phyloP scores from a whole-genome alignment of 2,797 vertebrate genomes.

The Euphonia xanthogaster region DNA sequence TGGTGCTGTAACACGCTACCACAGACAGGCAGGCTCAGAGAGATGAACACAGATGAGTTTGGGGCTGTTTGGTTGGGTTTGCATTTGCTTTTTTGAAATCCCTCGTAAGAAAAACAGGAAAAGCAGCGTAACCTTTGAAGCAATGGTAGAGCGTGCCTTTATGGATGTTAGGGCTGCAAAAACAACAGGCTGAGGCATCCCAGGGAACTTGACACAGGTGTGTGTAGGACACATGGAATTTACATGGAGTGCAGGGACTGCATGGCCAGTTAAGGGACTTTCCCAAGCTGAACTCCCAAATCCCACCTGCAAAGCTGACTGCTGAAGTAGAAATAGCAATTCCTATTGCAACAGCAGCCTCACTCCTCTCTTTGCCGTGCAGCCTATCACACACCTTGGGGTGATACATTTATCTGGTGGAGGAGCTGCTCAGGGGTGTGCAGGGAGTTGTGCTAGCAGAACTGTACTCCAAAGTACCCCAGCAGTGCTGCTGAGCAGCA shows the following conservation, averaged over 20 bases:
- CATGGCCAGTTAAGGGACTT: neutral
- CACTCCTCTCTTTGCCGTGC: neutral
- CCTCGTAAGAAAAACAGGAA: rapidly evolving
- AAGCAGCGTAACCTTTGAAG: neutral
- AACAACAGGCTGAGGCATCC: neutral
- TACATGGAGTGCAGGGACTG: rapidly evolving
- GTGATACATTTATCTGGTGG: rapidly evolving
- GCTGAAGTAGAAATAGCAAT: neutral
- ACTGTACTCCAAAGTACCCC: rapidly evolving
- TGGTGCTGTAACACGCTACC: neutral
- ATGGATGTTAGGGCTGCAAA: neutral
- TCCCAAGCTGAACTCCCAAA: neutral
- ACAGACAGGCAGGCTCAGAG: neutral
- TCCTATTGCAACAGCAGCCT: neutral
- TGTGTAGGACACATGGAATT: rapidly evolving
- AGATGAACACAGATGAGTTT: rapidly evolving
- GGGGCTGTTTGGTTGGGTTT: neutral
- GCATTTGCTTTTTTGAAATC: neutral
- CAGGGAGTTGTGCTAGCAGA: neutral
- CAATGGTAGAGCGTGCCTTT: neutral
- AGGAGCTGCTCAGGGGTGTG: neutral
- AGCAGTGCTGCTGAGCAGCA: neutral
- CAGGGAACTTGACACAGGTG: neutral
- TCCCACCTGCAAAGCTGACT: neutral
- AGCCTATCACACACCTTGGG: rapidly evolving